Base-by-base conservation (phyloP, 2,797 vertebrate genomes). In the Oreonectes daqikongensis region DNA sequence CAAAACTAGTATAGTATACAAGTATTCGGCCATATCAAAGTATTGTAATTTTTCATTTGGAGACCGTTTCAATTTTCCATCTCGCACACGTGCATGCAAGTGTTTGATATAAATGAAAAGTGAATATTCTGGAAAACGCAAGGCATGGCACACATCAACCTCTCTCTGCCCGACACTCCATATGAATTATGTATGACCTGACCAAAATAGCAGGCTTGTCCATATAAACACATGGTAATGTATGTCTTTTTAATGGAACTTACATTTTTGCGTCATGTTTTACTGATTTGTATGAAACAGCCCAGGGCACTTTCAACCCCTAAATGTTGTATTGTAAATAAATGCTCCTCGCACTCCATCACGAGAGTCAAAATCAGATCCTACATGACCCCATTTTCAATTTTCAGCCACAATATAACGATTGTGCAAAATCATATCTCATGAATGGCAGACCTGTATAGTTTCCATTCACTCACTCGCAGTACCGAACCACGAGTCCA, bases 251-350 rank as follows among this genome's bases (percentile, higher is more conserved):
- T 72, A 75, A 75, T 52, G 57, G 48, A 76, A 67, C 50, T 40
- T 76, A 40, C 1, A 80, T 71, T 70, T 70, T 60, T 80, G 40
- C 64, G 28, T 50, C 65, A 75, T 76, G 72, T 75, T 75, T 75
- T 75, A 66, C 72, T 50, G 30, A 74, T 73, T 79, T 65, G 60
- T 50, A 50, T 61, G 72, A 59, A 75, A 44, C 50, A 66, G 63
- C 72, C 35, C 14, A 5, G 50, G 35, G 63, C 24, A 7, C 5
- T 66, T 75, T 55, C 24, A 66, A 63, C 30, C 61, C 30, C 9
- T 75, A 53, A 35, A 48, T 46, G 46, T 64, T 79, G 18, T 69
- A 65, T 59, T 53, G 30, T 75, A 26, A 7, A 35, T 20, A 69
- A 75, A n/a, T 30, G 48, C 35, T 28, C 28, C 26, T 22, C 24